A percentile compares a stretch with the other conserved stretches of the same genome.
Conservation (phyloP, 2,888 invertebrate genomes). For the Minunthozetes semirufus region DNA sequence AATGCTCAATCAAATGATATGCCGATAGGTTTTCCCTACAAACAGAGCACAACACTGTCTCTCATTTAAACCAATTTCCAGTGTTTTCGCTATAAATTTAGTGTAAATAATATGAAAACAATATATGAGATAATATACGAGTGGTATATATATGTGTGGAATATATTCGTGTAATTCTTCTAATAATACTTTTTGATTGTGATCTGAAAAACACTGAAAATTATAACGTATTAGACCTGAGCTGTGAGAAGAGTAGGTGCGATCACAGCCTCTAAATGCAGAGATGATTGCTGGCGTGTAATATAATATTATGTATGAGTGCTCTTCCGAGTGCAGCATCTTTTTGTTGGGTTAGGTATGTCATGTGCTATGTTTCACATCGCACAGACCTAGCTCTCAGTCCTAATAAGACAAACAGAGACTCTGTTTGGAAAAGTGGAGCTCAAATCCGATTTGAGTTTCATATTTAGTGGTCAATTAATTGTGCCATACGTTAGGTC, state of each 20-base stretch:
- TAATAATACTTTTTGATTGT: not conserved
- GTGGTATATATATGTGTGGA: not conserved
- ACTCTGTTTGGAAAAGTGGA: not conserved
- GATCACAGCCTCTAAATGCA: slow-evolving; percentile 10
- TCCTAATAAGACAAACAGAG: slow-evolving; percentile 18
- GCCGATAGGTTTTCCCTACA: not conserved
- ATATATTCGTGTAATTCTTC: not conserved
- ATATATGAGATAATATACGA: too few relatives aligned
- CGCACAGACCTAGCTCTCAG: too few relatives aligned
- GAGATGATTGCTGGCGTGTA: not conserved
- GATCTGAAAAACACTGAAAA: slow-evolving; percentile 3
- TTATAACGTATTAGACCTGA: slow-evolving; percentile 1
- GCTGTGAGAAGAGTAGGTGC: not conserved
- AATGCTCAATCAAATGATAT: slow-evolving; percentile 21
- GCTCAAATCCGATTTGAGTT: slow-evolving; percentile 3
- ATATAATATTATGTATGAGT: slow-evolving; percentile 2
- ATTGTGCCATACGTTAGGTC: not conserved
- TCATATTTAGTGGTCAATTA: slow-evolving; percentile 14
- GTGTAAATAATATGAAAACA: not conserved
- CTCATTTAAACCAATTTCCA: not conserved
- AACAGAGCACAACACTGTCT: not conserved
- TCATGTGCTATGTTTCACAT: slow-evolving; percentile 14
- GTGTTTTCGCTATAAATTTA: not conserved
- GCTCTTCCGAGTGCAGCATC: not conserved
- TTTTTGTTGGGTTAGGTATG: not conserved